Evolutionary conservation across 2,888 invertebrate species (phyloP).

Genomic region (Willowsia nigromaculata): DNA sequence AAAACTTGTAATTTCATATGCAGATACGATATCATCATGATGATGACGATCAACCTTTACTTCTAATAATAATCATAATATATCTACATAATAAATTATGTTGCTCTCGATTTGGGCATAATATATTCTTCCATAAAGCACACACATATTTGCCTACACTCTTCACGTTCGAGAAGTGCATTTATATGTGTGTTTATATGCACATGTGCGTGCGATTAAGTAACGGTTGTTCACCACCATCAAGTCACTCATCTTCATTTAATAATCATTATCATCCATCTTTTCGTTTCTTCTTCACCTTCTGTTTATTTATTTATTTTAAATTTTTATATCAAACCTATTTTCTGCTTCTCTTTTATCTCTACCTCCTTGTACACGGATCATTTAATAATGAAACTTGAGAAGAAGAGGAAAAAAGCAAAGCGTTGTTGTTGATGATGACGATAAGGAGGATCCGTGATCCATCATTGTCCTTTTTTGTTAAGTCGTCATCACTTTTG

Average conservation of each 20-base stretch:
- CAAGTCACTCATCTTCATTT: slow-evolving; percentile 11
- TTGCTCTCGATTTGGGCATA: slow-evolving; percentile 59
- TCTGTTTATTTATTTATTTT: slow-evolving; percentile 27
- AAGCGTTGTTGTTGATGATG: neutral
- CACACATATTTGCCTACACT: neutral
- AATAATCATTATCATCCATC: slow-evolving; percentile 20
- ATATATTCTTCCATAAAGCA: neutral
- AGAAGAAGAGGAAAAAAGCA: slow-evolving; percentile 25
- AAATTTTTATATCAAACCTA: neutral
- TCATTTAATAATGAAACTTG: slow-evolving; percentile 29
- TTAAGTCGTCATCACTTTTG: slow-evolving; percentile 3
- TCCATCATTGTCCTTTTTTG: slow-evolving; percentile 8
- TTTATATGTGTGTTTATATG: neutral
- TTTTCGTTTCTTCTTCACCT: neutral
- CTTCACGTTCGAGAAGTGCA: neutral
- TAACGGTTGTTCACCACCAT: neutral
- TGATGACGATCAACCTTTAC: slow-evolving; percentile 27
- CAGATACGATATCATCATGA: slow-evolving; percentile 24
- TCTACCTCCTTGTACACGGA: neutral
- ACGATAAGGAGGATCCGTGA: slow-evolving; percentile 12
- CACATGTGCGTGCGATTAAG: neutral
- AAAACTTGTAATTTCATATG: slow-evolving; percentile 32
- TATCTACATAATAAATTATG: slow-evolving; percentile 42
- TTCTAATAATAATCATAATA: slow-evolving; percentile 42
- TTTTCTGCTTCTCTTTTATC: neutral